These are phyloP conservation scores for Diploscapter pachys DNA, from an alignment of 1,140 invertebrate species.

Conservation along the genomic window DNA sequence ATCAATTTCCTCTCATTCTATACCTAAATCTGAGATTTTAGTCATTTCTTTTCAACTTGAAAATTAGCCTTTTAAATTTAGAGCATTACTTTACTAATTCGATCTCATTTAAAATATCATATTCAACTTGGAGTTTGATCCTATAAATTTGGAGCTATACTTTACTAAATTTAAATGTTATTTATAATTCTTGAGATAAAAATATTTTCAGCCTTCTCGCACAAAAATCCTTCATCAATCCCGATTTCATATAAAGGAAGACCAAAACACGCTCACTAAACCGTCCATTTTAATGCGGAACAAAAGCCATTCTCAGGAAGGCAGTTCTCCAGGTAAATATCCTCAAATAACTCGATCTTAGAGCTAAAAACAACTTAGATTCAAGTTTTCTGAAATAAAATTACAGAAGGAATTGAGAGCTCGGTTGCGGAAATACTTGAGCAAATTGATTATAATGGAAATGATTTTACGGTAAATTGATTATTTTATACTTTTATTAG, in stretches of 20 bases:
- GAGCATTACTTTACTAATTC: background rate
- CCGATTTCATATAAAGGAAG: constrained; percentile 68
- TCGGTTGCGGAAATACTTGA: constrained; percentile 10
- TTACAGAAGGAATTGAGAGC: constrained; percentile 46
- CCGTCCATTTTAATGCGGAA: constrained; percentile 13
- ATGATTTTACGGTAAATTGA: constrained; percentile 38
- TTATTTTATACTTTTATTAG: constrained; percentile 33
- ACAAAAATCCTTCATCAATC: constrained; percentile 8
- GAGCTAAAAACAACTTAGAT: constrained; percentile 17
- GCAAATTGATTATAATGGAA: constrained; percentile 2
- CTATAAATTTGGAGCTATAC: no score
- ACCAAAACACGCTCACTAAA: constrained; percentile 27
- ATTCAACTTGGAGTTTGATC: no score
- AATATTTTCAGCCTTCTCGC: background rate
- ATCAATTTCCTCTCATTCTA: no score
- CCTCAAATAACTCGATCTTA: background rate
- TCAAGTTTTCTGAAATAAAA: constrained; percentile 37
- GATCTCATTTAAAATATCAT: no score
- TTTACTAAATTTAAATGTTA: no score
- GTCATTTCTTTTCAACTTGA: background rate
- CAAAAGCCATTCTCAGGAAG: background rate
- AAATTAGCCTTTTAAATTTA: background rate
- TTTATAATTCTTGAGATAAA: no score
- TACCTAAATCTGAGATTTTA: no score
- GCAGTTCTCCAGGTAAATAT: background rate